Conservation (phyloP, 1,140 invertebrate genomes). For the Ceratina calcarata region DNA sequence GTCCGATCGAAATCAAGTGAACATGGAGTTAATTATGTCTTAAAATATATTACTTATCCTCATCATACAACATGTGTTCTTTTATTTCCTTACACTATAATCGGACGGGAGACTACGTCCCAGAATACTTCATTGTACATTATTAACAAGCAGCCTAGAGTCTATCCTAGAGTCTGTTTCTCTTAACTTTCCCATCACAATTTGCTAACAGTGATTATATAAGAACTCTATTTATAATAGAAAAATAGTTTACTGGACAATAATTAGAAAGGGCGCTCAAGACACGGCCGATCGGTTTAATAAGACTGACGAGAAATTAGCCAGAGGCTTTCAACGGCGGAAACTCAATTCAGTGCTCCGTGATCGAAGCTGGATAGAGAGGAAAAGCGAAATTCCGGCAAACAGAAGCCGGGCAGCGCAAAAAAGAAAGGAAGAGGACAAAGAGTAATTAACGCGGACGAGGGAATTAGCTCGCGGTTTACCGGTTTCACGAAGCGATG, state of each 20-base stretch:
- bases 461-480: slow-evolving; percentile 37
- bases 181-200: too few species aligned
- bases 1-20: too few species aligned
- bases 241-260: neutral
- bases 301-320: neutral
- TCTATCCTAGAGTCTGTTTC: too few species aligned
- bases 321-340: neutral
- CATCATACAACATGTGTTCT: too few species aligned
- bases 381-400: neutral
- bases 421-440: slow-evolving; percentile 5
- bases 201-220: too few species aligned
- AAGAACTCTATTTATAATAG: too few species aligned
- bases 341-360: neutral
- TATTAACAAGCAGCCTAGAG: too few species aligned
- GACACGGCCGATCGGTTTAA: neutral
- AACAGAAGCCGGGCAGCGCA: neutral
- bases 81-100: too few species aligned
- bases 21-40: too few species aligned
- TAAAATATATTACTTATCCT: too few species aligned
- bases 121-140: too few species aligned
- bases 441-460: slow-evolving; percentile 34
- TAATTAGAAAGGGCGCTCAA: neutral
- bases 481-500: slow-evolving; percentile 39
- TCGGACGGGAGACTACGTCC: too few species aligned
- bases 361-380: neutral